Percentiles rank a stretch among this genome's conserved stretches.
Evolutionary conservation across 2,888 invertebrate genomes (phyloP).

Genomic region (Macaria liturata): DNA sequence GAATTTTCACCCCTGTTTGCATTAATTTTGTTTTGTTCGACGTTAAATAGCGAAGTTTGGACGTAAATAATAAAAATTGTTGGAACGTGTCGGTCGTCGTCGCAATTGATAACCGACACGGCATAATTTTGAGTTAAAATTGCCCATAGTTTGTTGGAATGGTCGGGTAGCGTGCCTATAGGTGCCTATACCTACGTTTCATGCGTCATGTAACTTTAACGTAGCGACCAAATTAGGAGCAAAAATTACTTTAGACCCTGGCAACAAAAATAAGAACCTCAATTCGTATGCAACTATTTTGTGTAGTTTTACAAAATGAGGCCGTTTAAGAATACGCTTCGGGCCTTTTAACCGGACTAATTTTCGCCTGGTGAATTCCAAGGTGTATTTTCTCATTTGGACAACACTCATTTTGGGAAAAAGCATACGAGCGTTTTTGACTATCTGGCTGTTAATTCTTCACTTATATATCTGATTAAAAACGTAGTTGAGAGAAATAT

Average conservation of each 20-base stretch:
- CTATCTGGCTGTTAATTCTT: neutral
- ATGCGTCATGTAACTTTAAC: slow-evolving; percentile 10
- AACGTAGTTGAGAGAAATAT: too few species aligned
- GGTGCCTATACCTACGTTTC: neutral
- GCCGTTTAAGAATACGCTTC: slow-evolving; percentile 25
- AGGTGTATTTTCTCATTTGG: slow-evolving; percentile 47
- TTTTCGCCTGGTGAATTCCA: slow-evolving; percentile 44
- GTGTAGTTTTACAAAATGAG: slow-evolving; percentile 30
- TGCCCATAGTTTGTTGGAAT: slow-evolving; percentile 13
- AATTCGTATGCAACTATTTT: slow-evolving; percentile 28
- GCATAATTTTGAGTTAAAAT: slow-evolving; percentile 18
- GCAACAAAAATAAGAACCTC: slow-evolving; percentile 17
- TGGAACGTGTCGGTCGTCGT: slow-evolving; percentile 24
- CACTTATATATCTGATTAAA: too few species aligned
- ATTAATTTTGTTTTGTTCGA: slow-evolving; percentile 49
- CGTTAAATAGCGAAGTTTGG: slow-evolving; percentile 20
- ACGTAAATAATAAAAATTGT: slow-evolving; percentile 15
- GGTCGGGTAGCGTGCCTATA: slow-evolving; percentile 18
- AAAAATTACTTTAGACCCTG: slow-evolving; percentile 1
- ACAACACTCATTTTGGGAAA: slow-evolving; percentile 33
- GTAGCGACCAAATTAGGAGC: slow-evolving; percentile 5
- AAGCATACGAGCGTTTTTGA: slow-evolving; percentile 33
- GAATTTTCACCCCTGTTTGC: slow-evolving; percentile 58
- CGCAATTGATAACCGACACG: slow-evolving; percentile 22
- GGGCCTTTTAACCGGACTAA: slow-evolving; percentile 36